Conservation (phyloP, 2,888 invertebrate species). For the Torymus aiolomorphi region DNA sequence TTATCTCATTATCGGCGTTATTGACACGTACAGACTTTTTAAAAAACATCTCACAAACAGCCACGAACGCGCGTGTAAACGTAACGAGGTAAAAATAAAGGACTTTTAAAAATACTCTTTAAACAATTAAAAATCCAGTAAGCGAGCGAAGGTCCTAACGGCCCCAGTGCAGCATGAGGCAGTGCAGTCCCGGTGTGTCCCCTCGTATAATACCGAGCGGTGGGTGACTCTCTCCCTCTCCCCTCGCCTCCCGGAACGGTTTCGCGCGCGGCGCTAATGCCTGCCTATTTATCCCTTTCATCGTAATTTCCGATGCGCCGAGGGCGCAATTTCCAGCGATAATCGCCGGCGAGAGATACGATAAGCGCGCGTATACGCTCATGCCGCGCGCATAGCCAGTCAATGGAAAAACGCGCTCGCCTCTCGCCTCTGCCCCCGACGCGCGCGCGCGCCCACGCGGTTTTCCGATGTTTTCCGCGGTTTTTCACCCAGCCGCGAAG, state of each 20-base stretch:
- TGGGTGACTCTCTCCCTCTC: neutral
- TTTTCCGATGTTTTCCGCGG: slow-evolving; percentile 21
- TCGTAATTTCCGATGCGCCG: slow-evolving; percentile 61
- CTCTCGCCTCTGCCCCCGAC: neutral
- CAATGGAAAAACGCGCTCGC: slow-evolving; percentile 31
- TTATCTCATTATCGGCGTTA: too few species aligned
- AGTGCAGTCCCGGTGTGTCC: neutral
- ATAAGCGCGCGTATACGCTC: slow-evolving; percentile 37
- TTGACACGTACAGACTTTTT: too few species aligned
- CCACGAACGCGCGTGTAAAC: neutral
- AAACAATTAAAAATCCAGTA: slow-evolving; percentile 51
- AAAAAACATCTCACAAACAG: too few species aligned
- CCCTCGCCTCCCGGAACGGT: slow-evolving; percentile 12
- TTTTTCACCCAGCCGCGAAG: slow-evolving; percentile 1
- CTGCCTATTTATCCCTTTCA: slow-evolving; percentile 60
- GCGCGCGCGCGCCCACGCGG: neutral
- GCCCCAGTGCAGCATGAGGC: neutral
- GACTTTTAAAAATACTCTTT: neutral
- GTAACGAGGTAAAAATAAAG: neutral
- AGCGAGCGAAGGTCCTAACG: slow-evolving; percentile 41
- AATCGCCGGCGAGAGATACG: slow-evolving; percentile 57
- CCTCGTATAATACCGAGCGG: neutral
- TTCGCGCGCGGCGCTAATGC: slow-evolving; percentile 56
- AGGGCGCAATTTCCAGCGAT: slow-evolving; percentile 57
- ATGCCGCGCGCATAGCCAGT: slow-evolving; percentile 14